phyloP scores from a whole-genome alignment of 2,888 invertebrate species.

The Chaetogeoica ovagalla region DNA sequence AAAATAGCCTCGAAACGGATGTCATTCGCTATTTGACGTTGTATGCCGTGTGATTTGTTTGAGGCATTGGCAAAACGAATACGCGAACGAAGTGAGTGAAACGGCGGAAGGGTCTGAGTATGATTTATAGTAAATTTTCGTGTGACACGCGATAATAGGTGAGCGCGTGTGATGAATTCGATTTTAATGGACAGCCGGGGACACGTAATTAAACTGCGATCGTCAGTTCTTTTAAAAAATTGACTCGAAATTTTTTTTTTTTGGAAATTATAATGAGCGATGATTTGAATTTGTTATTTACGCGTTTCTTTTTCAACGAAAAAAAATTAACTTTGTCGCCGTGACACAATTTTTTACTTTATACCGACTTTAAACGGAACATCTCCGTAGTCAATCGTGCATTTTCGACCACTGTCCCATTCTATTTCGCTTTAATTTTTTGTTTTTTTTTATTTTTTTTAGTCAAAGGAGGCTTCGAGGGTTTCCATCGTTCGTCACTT shows the following conservation, averaged over 20 bases:
- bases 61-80: slow-evolving; percentile 4
- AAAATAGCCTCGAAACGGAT: slow-evolving; percentile 21
- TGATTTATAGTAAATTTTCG: not conserved
- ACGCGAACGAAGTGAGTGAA: not conserved
- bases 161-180: slow-evolving; percentile 11
- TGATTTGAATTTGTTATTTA: not conserved
- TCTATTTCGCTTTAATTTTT: too few relatives aligned
- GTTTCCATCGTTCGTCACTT: too few relatives aligned
- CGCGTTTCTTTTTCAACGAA: too few relatives aligned
- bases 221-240: not conserved
- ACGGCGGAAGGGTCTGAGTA: too few relatives aligned
- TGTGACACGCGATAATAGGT: not conserved
- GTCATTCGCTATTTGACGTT: slow-evolving; percentile 13
- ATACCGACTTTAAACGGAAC: not conserved
- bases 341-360: not conserved
- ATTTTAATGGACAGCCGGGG: not conserved
- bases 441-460: too few relatives aligned
- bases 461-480: too few relatives aligned
- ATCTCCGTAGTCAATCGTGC: too few relatives aligned
- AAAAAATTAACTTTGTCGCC: too few relatives aligned
- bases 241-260: too few relatives aligned
- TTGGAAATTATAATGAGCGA: too few relatives aligned
- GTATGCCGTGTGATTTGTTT: slow-evolving; percentile 15
- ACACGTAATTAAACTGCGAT: slow-evolving; percentile 24
- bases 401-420: too few relatives aligned